A percentile compares a stretch with the other conserved stretches of the same genome.
phyloP scores from a whole-genome alignment of 1,140 invertebrate genomes.

The Trypoxylus dichotomus region DNA sequence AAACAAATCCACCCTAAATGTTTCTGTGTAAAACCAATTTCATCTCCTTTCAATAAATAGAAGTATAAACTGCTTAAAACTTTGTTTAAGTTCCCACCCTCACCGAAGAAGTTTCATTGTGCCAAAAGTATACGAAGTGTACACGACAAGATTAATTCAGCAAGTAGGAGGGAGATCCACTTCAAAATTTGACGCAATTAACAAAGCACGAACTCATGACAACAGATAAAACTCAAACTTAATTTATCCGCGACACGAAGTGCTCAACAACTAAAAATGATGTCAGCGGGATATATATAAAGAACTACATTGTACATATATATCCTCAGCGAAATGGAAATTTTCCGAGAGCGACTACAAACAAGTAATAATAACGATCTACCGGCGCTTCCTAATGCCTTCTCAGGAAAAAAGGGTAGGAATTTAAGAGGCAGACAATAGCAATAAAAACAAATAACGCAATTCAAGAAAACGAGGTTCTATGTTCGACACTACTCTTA shows the following conservation, averaged over 20 bases:
- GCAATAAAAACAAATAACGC: constrained; percentile 25
- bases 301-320: neutral
- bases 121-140: neutral
- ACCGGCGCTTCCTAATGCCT: neutral
- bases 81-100: neutral
- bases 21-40: neutral
- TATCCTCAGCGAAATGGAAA: neutral
- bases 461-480: constrained; percentile 16
- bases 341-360: neutral
- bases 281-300: neutral
- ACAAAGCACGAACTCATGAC: neutral
- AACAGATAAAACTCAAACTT: neutral
- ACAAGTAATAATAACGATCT: neutral
- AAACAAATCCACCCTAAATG: neutral
- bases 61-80: neutral
- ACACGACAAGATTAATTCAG: neutral
- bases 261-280: neutral
- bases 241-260: neutral
- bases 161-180: neutral
- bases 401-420: neutral
- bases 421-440: constrained; percentile 7
- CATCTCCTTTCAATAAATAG: neutral
- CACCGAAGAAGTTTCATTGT: neutral
- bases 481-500: neutral
- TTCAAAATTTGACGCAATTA: neutral